Conservation (phyloP, 1,140 invertebrate genomes). For the Sesamia nonagrioides region DNA sequence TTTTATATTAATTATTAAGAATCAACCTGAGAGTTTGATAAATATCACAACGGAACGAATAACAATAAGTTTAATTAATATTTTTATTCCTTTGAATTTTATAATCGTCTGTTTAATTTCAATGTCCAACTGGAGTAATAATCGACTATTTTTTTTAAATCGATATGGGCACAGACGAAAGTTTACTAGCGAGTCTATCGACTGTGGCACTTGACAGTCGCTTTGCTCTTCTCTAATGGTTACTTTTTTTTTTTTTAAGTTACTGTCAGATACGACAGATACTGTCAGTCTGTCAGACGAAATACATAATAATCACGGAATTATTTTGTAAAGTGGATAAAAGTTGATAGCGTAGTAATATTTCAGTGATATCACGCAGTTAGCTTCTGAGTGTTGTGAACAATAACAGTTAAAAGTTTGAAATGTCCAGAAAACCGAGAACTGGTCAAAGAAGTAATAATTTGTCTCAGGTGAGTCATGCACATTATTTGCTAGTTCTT, state of each 20-base stretch:
- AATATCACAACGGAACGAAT: too few relatives aligned
- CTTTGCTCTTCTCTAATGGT: background rate
- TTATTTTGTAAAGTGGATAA: conserved; percentile 33
- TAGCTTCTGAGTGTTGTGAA: conserved; percentile 15
- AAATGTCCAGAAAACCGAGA: conserved; percentile 74
- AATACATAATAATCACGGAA: conserved; percentile 10
- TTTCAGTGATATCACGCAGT: background rate
- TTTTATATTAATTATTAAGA: too few relatives aligned
- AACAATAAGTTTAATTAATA: background rate
- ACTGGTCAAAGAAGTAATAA: conserved; percentile 69
- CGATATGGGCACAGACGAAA: too few relatives aligned
- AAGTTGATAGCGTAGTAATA: conserved; percentile 12
- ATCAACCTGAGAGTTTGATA: too few relatives aligned
- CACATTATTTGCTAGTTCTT: conserved; percentile 46
- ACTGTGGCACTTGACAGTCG: too few relatives aligned
- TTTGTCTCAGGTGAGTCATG: conserved; percentile 84
- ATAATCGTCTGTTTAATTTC: background rate
- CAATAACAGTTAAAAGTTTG: conserved; percentile 33
- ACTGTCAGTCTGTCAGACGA: conserved; percentile 10
- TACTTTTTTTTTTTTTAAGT: conserved; percentile 21
- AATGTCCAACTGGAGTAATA: background rate
- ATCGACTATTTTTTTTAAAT: background rate
- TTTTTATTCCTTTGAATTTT: too few relatives aligned
- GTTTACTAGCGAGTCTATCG: too few relatives aligned
- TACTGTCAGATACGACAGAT: conserved; percentile 1